A percentile compares a stretch with the other conserved stretches of the same genome.
Evolutionary conservation across 2,797 vertebrate species (phyloP).

Genomic region (Champsocephalus esox): DNA sequence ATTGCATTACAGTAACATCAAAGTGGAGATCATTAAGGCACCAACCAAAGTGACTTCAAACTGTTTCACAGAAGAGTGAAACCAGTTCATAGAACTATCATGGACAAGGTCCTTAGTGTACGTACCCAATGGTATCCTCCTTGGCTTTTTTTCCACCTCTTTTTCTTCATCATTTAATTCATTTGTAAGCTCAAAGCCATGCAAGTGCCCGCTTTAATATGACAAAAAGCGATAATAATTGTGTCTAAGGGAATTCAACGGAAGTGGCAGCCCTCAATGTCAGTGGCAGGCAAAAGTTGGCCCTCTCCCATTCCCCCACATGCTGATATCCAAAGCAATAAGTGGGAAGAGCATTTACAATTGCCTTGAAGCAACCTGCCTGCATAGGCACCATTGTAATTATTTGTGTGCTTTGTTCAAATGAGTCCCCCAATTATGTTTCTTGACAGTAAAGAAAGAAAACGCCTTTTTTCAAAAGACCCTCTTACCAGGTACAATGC

Average conservation of each 20-base stretch:
- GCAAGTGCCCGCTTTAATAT: constrained; percentile 54
- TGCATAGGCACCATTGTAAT: constrained; percentile 52
- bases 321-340: constrained; percentile 73
- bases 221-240: constrained; percentile 71
- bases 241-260: constrained; percentile 65
- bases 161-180: constrained; percentile 56
- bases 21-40: constrained; percentile 15
- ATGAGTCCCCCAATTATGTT: constrained; percentile 58
- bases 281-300: constrained; percentile 62
- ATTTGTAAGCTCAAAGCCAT: constrained; percentile 60
- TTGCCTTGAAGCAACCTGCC: constrained; percentile 70
- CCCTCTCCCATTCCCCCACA: constrained; percentile 53
- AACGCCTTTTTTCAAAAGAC: constrained; percentile 47
- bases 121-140: constrained; percentile 5
- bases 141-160: constrained; percentile 7
- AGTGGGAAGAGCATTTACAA: constrained; percentile 72
- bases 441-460: constrained; percentile 61
- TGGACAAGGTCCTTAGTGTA: constrained; percentile 11
- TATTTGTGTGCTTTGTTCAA: constrained; percentile 59
- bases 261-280: constrained; percentile 65
- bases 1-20: constrained; percentile 7
- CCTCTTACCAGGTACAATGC: background rate
- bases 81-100: constrained; percentile 5
- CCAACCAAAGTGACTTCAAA: constrained; percentile 4
- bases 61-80: constrained; percentile 10